phyloP scores from a whole-genome alignment of 2,888 invertebrate species.

The Chouioia cunea region DNA sequence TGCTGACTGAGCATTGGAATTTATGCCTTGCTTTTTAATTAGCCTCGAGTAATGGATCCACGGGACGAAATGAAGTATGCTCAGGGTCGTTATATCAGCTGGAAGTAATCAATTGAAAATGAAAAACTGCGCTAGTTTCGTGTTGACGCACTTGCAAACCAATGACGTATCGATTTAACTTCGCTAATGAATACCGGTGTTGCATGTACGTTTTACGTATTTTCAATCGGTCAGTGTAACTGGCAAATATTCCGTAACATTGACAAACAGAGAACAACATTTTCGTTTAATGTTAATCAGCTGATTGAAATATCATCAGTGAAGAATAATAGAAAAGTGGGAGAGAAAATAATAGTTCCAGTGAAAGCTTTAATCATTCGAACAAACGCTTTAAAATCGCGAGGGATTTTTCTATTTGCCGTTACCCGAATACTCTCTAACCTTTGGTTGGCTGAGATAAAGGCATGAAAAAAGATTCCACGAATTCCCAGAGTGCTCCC shows the following conservation, averaged over 20 bases:
- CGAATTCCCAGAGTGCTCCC: neutral
- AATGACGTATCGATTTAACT: neutral
- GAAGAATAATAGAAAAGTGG: too few species aligned
- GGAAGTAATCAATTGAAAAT: conserved; percentile 12
- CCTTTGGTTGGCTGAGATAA: neutral
- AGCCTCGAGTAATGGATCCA: neutral
- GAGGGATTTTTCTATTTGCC: neutral
- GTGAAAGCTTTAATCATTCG: too few species aligned
- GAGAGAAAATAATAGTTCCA: too few species aligned
- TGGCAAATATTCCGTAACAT: too few species aligned
- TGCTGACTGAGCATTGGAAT: neutral
- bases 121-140: conserved; percentile 12
- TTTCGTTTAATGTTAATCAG: too few species aligned
- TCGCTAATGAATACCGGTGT: neutral
- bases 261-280: too few species aligned
- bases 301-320: too few species aligned
- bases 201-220: neutral
- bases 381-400: neutral
- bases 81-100: conserved; percentile 2
- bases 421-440: neutral
- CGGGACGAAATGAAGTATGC: neutral
- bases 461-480: conserved; percentile 2
- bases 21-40: neutral
- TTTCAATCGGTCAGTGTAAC: too few species aligned
- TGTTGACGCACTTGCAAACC: neutral